Conservation (phyloP, 1,140 invertebrate genomes). For the Coelopa frigida region DNA sequence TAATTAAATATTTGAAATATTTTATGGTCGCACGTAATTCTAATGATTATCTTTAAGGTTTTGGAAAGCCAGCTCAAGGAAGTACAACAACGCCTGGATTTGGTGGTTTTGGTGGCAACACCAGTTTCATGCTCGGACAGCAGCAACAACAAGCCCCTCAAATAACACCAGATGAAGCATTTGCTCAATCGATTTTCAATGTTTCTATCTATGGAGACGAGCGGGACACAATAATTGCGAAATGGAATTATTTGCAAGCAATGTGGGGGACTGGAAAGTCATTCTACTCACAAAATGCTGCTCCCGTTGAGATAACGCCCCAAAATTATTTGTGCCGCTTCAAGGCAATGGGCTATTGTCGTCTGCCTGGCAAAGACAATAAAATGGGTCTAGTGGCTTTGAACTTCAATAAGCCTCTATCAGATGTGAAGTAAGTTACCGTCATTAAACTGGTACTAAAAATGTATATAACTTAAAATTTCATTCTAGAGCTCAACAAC, state of each 20-base stretch:
- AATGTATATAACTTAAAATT: slow-evolving; percentile 5
- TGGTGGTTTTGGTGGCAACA: slow-evolving; percentile 48
- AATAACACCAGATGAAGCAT: slow-evolving; percentile 58
- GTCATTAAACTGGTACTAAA: background rate
- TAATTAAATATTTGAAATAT: background rate
- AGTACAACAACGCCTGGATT: slow-evolving; percentile 44
- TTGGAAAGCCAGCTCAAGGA: slow-evolving; percentile 29
- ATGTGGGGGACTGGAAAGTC: slow-evolving; percentile 78
- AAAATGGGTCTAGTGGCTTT: slow-evolving; percentile 81
- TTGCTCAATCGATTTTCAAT: slow-evolving; percentile 71
- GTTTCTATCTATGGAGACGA: slow-evolving; percentile 89
- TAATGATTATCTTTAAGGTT: slow-evolving; percentile 20
- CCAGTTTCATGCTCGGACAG: slow-evolving; percentile 43
- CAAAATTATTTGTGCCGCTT: slow-evolving; percentile 88
- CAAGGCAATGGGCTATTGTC: slow-evolving; percentile 86
- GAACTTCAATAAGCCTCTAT: slow-evolving; percentile 62
- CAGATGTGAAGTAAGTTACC: slow-evolving; percentile 28
- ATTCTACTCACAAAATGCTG: slow-evolving; percentile 64
- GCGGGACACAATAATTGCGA: slow-evolving; percentile 80
- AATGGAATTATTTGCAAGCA: slow-evolving; percentile 91
- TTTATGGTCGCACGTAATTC: background rate
- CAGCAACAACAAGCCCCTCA: slow-evolving; percentile 53
- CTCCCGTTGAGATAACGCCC: slow-evolving; percentile 72
- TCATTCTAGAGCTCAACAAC: slow-evolving; percentile 60
- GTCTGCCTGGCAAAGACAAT: slow-evolving; percentile 72